A percentile compares a stretch with the other conserved stretches of the same genome.
Conservation (phyloP, 2,797 vertebrate species). For the Sitta carolinensis region DNA sequence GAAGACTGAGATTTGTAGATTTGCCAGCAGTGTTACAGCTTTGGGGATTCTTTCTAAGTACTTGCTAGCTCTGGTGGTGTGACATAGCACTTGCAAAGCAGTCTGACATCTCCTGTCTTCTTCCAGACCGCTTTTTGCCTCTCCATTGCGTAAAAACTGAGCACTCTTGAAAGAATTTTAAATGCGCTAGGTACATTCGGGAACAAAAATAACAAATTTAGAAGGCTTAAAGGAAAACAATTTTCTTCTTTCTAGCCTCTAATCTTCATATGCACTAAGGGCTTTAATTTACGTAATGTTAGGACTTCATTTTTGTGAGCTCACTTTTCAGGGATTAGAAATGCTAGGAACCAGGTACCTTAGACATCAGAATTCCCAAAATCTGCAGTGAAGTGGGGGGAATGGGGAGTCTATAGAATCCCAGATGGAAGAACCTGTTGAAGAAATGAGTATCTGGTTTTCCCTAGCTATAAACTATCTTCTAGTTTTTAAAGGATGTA, state of each 20-base stretch:
- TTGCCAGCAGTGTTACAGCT: not conserved
- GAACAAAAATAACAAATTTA: not conserved
- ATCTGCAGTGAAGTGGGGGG: not conserved
- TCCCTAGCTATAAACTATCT: not conserved
- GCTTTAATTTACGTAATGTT: not conserved
- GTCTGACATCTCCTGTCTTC: not conserved
- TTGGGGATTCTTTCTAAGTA: not conserved
- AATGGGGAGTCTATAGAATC: not conserved
- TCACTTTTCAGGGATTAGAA: not conserved
- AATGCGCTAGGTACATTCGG: not conserved
- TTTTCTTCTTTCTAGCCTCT: not conserved
- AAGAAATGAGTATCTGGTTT: not conserved
- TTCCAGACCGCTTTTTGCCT: not conserved
- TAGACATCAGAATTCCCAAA: accelerated
- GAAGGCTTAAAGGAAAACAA: not conserved
- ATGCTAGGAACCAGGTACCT: not conserved
- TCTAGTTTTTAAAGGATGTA: not conserved
- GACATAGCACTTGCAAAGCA: accelerated
- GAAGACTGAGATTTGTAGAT: not conserved
- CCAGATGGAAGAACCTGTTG: not conserved
- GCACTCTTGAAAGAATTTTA: not conserved
- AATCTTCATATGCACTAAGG: not conserved
- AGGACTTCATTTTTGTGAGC: not conserved
- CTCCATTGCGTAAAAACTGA: not conserved
- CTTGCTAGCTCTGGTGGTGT: not conserved